Conservation (phyloP, 2,113 vertebrate species). For the Pelvicachromis taeniatus region DNA sequence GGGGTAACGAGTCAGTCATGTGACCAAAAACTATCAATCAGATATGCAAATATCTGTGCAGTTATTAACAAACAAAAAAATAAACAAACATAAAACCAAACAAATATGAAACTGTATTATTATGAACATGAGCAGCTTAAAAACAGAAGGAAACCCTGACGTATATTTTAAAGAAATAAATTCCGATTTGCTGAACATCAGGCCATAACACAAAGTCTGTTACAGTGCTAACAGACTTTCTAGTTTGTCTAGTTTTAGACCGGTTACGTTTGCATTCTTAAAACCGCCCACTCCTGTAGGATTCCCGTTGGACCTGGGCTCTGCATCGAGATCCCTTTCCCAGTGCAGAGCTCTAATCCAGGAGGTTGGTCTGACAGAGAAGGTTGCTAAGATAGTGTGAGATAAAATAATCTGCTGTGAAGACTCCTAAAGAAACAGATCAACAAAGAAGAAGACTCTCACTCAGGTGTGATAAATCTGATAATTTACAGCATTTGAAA, state of each 20-base stretch:
- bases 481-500: not conserved
- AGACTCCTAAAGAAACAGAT: not conserved
- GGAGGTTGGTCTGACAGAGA: not conserved
- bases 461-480: not conserved
- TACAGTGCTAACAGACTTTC: too few species aligned
- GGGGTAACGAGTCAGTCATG: not conserved
- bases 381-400: not conserved
- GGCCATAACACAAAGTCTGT: not conserved
- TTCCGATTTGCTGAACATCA: not conserved
- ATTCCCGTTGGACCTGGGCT: not conserved
- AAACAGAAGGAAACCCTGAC: not conserved
- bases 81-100: not conserved
- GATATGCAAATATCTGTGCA: not conserved
- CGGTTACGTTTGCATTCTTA: not conserved
- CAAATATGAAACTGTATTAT: not conserved
- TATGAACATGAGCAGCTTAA: not conserved
- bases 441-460: not conserved
- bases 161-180: not conserved
- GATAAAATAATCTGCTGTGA: not conserved
- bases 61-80: not conserved
- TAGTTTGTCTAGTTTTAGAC: not conserved
- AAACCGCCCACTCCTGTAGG: not conserved
- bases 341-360: not conserved
- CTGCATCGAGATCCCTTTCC: not conserved
- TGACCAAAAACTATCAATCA: not conserved